phyloP scores from a whole-genome alignment of 2,113 vertebrate species.

The Taxidea taxus region DNA sequence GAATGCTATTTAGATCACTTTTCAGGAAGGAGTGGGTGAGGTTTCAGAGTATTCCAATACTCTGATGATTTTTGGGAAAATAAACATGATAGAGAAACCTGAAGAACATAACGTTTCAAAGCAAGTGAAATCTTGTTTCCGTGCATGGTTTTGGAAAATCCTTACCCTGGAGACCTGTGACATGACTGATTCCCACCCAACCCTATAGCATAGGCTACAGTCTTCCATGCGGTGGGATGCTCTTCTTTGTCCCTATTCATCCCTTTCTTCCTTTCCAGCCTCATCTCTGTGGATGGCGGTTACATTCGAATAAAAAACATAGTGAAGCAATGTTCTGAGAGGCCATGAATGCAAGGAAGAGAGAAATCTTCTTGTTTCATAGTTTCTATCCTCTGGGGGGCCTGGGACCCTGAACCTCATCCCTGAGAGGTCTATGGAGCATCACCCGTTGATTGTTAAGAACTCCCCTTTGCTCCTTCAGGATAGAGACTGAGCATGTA shows the following conservation, averaged over 20 bases:
- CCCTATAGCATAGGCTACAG: background rate
- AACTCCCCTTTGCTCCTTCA: background rate
- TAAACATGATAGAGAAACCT: background rate
- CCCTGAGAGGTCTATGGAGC: background rate
- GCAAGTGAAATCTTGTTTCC: background rate
- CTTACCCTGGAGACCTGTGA: background rate
- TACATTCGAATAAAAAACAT: background rate
- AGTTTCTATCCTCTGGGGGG: background rate
- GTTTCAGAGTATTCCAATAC: slow-evolving; percentile 16
- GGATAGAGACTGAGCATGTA: background rate
- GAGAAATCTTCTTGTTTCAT: background rate
- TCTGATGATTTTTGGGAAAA: background rate
- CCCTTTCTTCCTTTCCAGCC: background rate
- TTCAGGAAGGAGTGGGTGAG: background rate
- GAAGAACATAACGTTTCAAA: background rate
- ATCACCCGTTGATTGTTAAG: background rate
- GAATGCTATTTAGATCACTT: slow-evolving; percentile 10
- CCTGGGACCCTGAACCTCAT: background rate
- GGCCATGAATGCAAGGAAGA: background rate
- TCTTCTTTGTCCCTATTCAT: background rate
- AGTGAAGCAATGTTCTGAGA: background rate
- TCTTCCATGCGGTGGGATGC: background rate
- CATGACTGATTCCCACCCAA: background rate
- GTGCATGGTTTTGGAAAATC: background rate
- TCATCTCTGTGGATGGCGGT: background rate